These are phyloP conservation scores for Phengaris alcon DNA, from an alignment of 2,888 invertebrate species.

Conservation along the genomic window DNA sequence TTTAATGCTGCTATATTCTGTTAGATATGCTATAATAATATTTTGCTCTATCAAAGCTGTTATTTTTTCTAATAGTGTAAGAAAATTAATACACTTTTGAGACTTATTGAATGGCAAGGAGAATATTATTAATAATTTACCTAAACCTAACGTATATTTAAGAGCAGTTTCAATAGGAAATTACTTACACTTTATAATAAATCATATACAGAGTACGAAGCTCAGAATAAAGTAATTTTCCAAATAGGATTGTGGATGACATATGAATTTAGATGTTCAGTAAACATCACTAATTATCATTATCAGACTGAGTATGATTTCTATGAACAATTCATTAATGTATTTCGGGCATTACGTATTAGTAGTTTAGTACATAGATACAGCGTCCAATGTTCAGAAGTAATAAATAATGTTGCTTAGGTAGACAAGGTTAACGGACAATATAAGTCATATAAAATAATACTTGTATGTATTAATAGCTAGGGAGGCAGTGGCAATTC, in stretches of 20 bases:
- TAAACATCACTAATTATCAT: not conserved
- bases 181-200: not conserved
- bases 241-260: not conserved
- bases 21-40: too few species aligned
- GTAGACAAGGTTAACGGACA: not conserved
- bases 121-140: too few species aligned
- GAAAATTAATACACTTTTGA: too few species aligned
- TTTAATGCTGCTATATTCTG: too few species aligned
- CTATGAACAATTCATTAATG: not conserved
- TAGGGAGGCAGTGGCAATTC: too few species aligned
- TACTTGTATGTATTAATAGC: too few species aligned
- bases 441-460: not conserved
- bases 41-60: too few species aligned
- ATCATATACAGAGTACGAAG: not conserved
- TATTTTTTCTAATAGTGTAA: too few species aligned
- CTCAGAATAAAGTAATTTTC: not conserved
- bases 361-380: not conserved
- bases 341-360: not conserved
- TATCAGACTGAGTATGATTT: not conserved
- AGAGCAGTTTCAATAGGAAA: not conserved
- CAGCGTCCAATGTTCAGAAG: not conserved
- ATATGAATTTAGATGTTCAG: not conserved
- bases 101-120: too few species aligned
- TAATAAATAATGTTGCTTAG: conserved; percentile 6
- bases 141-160: too few species aligned